Conservation (phyloP, 30 jellyfish, hydroid and myxozoan genomes). For the Hydra vulgaris region DNA sequence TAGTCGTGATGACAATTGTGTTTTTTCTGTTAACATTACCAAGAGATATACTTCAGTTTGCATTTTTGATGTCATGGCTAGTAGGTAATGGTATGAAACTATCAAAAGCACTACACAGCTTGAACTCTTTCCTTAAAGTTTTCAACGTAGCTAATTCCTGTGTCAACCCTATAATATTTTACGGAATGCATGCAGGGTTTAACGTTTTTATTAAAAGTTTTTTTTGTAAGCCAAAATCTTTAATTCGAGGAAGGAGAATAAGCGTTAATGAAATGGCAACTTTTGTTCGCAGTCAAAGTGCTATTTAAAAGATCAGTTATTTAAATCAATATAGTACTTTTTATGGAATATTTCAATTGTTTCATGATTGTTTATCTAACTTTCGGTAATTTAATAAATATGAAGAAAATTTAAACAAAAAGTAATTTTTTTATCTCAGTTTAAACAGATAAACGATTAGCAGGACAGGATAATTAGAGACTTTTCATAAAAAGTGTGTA, state of each 20-base stretch:
- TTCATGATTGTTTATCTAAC: too few relatives aligned
- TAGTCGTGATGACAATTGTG: constrained; percentile 56
- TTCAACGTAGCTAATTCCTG: constrained; percentile 83
- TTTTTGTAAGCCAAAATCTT: not conserved
- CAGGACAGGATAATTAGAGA: too few relatives aligned
- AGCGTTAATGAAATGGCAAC: not conserved
- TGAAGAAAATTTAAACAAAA: too few relatives aligned
- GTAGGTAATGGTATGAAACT: constrained; percentile 29
- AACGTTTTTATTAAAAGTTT: not conserved
- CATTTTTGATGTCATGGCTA: constrained; percentile 64
- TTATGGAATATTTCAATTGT: too few relatives aligned
- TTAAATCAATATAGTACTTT: too few relatives aligned
- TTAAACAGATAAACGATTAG: too few relatives aligned
- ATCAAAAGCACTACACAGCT: constrained; percentile 18
- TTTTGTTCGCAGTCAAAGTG: not conserved
- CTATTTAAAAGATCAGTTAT: too few relatives aligned
- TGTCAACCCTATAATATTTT: constrained; percentile 70
- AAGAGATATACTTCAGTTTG: constrained; percentile 53
- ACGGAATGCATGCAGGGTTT: constrained; percentile 57
- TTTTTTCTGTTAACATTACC: constrained; percentile 71
- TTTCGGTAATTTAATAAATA: too few relatives aligned
- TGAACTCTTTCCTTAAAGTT: constrained; percentile 54
- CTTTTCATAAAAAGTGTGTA: too few relatives aligned
- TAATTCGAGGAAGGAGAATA: not conserved
- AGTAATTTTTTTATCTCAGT: too few relatives aligned